phyloP scores from a whole-genome alignment of 2,113 vertebrate species.

The Melanotaenia duboulayi region DNA sequence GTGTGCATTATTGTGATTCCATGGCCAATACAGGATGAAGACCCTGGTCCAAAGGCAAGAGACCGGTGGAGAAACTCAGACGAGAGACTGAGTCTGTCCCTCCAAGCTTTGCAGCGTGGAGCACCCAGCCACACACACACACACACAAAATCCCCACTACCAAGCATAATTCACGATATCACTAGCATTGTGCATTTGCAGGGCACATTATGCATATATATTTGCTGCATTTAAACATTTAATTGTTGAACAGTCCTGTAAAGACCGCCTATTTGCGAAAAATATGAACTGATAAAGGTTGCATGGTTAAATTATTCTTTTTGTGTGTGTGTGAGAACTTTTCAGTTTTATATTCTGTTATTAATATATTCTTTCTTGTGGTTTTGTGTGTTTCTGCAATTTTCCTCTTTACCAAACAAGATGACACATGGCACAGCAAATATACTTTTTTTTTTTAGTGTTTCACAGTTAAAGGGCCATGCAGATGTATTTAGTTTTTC shows the following conservation, averaged over 20 bases:
- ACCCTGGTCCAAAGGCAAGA: conserved; percentile 65
- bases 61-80: conserved; percentile 58
- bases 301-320: no score
- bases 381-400: no score
- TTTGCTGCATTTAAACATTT: no score
- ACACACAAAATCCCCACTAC: conserved; percentile 8
- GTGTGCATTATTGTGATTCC: conserved; percentile 37
- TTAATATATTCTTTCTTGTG: no score
- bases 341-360: no score
- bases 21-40: conserved; percentile 73
- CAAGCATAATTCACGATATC: conserved; percentile 14
- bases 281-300: no score
- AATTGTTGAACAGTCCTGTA: no score
- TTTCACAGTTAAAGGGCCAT: conserved; percentile 27
- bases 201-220: background rate
- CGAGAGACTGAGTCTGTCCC: conserved; percentile 78
- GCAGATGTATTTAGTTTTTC: conserved; percentile 1
- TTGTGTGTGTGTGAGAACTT: no score
- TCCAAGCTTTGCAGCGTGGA: conserved; percentile 47
- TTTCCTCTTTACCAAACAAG: no score
- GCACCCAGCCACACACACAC: conserved; percentile 30
- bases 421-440: no score
- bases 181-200: conserved; percentile 14
- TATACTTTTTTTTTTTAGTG: conserved; percentile 7
- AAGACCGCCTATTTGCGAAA: no score